Evolutionary conservation across 2,797 vertebrate genomes (phyloP).

Genomic region (Prionace glauca): DNA sequence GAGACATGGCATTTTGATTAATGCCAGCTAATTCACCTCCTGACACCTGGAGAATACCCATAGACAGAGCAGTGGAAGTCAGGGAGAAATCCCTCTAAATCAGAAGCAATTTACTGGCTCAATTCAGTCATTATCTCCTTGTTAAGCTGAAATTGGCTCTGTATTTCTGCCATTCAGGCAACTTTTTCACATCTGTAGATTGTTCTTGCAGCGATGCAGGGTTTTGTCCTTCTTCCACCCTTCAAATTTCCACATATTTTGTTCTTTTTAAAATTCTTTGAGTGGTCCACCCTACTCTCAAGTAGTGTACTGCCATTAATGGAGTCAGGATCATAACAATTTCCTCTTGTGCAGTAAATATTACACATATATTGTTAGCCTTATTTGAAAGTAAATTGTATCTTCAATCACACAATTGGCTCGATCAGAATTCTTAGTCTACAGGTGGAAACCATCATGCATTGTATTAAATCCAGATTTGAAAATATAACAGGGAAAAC

Average conservation of each 20-base stretch:
- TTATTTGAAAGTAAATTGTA: neutral
- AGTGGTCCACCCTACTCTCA: neutral
- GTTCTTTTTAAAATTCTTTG: neutral
- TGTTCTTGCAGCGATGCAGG: neutral
- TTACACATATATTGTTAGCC: neutral
- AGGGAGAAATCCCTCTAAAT: neutral
- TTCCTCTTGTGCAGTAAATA: neutral
- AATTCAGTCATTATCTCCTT: neutral
- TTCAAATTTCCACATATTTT: neutral
- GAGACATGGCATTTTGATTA: neutral
- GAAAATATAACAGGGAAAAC: neutral
- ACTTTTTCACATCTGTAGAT: neutral
- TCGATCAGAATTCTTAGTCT: neutral
- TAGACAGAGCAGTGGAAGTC: neutral
- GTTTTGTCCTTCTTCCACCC: neutral
- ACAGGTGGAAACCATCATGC: neutral
- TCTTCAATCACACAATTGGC: neutral
- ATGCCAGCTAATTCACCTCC: neutral
- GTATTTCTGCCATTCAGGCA: neutral
- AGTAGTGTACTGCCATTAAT: neutral
- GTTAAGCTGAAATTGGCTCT: neutral
- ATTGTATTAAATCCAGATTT: neutral
- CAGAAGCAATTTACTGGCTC: neutral
- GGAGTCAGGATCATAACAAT: neutral
- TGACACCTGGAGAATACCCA: neutral